phyloP scores from a whole-genome alignment of 2,113 vertebrate genomes.

The Cochlearius cochlearius region DNA sequence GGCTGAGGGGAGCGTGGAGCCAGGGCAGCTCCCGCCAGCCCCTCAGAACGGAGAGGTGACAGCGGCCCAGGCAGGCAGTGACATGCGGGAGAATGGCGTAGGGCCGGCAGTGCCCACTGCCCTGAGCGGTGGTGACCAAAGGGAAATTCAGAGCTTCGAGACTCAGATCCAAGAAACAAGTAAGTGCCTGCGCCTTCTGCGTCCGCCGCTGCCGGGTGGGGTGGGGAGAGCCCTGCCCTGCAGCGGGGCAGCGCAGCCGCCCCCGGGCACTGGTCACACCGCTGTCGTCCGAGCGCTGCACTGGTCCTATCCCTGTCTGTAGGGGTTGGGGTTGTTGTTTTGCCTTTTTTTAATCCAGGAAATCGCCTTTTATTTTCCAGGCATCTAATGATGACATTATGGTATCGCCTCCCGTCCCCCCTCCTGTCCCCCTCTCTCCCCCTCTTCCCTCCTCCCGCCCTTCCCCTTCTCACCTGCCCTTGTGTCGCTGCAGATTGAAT shows the following conservation, averaged over 20 bases:
- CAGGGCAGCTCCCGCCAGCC: slow-evolving; percentile 70
- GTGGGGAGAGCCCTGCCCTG: not conserved
- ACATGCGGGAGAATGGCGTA: slow-evolving; percentile 81
- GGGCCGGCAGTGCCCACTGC: slow-evolving; percentile 71
- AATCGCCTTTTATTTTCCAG: slow-evolving; percentile 93
- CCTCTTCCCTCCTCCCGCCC: not conserved
- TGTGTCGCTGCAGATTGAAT: slow-evolving; percentile 93
- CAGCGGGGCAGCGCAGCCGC: not conserved
- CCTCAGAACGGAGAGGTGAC: slow-evolving; percentile 71
- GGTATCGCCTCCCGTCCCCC: slow-evolving; percentile 83
- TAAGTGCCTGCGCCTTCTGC: slow-evolving; percentile 74
- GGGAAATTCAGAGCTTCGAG: slow-evolving; percentile 87
- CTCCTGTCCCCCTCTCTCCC: slow-evolving; percentile 16
- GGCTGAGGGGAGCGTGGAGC: slow-evolving; percentile 84
- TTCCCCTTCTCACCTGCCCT: slow-evolving; percentile 54
- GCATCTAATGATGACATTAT: slow-evolving; percentile 95
- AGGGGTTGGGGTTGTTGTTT: not conserved
- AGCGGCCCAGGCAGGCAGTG: slow-evolving; percentile 54
- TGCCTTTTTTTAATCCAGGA: slow-evolving; percentile 60
- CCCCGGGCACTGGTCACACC: not conserved
- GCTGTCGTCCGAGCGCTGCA: not conserved
- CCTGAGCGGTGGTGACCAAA: slow-evolving; percentile 76
- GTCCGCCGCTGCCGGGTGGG: not conserved
- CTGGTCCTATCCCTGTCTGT: not conserved
- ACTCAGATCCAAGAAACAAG: slow-evolving; percentile 94